A percentile compares a stretch with the other conserved stretches of the same genome.
Conservation (phyloP, 2,888 invertebrate genomes). For the Cataglyphis albicans region DNA sequence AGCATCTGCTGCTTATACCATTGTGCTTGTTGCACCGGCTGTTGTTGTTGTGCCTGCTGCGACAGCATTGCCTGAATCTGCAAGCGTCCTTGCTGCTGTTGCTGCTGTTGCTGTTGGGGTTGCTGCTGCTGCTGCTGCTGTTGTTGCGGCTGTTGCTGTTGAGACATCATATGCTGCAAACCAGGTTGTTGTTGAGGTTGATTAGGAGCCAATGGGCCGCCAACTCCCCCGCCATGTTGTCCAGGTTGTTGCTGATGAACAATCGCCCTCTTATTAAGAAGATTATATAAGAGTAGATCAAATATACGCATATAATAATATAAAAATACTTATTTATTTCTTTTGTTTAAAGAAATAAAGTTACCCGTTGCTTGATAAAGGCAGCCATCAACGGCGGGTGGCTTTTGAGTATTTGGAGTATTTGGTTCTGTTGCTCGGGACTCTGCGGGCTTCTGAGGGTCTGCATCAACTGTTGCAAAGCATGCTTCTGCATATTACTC, state of each 20-base stretch:
- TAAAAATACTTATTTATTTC: background rate
- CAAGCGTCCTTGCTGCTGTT: conserved; percentile 86
- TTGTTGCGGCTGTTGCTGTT: conserved; percentile 87
- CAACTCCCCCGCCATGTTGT: conserved; percentile 82
- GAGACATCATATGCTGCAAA: conserved; percentile 85
- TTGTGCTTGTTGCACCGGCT: conserved; percentile 84
- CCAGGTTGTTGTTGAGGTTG: conserved; percentile 84
- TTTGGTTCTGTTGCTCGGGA: conserved; percentile 96
- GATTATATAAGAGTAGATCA: conserved; percentile 59
- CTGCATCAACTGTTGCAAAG: conserved; percentile 93
- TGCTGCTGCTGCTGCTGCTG: conserved; percentile 87
- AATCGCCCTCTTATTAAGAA: conserved; percentile 76
- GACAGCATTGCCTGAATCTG: conserved; percentile 86
- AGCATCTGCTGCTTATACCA: conserved; percentile 81
- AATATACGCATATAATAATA: conserved; percentile 28
- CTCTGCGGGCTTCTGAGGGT: conserved; percentile 96
- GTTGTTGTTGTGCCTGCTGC: conserved; percentile 87
- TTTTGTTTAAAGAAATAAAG: conserved; percentile 11
- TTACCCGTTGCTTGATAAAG: conserved; percentile 93
- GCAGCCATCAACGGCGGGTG: conserved; percentile 98
- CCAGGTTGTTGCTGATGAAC: conserved; percentile 83
- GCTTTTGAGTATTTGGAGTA: conserved; percentile 95
- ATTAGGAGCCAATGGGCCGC: conserved; percentile 82
- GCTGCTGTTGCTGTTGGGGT: conserved; percentile 86
- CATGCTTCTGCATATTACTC: conserved; percentile 88